Evolutionary conservation across 2,113 vertebrate genomes (phyloP).

Genomic region (Mesitornis unicolor): DNA sequence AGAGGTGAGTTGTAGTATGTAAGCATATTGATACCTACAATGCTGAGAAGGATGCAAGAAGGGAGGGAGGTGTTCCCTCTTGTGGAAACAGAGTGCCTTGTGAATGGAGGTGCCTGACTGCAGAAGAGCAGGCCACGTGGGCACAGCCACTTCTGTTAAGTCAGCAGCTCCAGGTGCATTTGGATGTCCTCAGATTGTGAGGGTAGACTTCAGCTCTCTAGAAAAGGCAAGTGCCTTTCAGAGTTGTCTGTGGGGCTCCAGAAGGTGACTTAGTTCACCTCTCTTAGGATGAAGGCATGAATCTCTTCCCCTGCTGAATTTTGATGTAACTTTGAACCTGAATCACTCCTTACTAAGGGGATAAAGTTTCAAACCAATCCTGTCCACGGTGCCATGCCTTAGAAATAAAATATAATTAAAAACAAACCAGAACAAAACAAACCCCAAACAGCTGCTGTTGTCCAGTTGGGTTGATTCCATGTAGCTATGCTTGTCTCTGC

Average conservation of each 20-base stretch:
- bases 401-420: background rate
- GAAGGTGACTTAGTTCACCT: background rate
- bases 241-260: background rate
- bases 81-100: background rate
- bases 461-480: background rate
- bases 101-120: background rate
- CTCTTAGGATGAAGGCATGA: background rate
- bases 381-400: background rate
- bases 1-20: fast-evolving
- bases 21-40: background rate
- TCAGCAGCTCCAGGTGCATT: background rate
- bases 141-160: background rate
- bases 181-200: background rate
- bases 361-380: background rate
- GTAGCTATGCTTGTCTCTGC: background rate
- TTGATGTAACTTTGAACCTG: background rate
- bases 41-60: background rate
- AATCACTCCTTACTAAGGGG: background rate
- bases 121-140: background rate
- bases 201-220: background rate
- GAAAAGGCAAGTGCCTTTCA: background rate
- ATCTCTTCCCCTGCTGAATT: background rate
- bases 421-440: too few species aligned
- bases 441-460: background rate
- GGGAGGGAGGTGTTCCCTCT: background rate